A percentile compares a stretch with the other conserved stretches of the same genome.
phyloP scores from a whole-genome alignment of 2,113 vertebrate genomes.

The Tauraco erythrolophus region DNA sequence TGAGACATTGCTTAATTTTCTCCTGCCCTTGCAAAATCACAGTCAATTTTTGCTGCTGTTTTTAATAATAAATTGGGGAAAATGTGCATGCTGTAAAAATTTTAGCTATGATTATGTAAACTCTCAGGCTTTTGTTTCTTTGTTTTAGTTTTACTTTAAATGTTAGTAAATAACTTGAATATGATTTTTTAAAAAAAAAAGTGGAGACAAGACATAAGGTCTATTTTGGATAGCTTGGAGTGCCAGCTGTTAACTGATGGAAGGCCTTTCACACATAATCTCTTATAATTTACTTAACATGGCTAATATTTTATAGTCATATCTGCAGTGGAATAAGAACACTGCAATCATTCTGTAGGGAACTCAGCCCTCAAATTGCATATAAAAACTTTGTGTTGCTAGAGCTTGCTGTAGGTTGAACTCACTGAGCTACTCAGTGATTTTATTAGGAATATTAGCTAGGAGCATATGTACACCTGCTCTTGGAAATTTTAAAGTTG shows the following conservation, averaged over 20 bases:
- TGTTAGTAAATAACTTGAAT: neutral
- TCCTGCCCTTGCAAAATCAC: neutral
- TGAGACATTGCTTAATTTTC: slow-evolving; percentile 8
- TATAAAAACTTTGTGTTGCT: neutral
- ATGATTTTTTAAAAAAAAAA: neutral
- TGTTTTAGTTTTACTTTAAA: neutral
- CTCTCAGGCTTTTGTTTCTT: neutral
- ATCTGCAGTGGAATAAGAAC: neutral
- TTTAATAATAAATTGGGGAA: neutral
- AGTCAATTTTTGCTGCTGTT: neutral
- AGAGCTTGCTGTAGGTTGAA: neutral
- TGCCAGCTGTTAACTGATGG: neutral
- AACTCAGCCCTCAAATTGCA: neutral
- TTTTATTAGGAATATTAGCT: neutral
- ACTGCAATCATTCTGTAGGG: neutral
- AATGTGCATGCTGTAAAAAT: neutral
- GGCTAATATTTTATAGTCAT: neutral
- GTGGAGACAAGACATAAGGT: neutral
- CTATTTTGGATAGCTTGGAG: neutral
- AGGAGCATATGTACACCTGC: neutral
- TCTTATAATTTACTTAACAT: neutral
- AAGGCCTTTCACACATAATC: neutral
- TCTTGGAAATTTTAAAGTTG: neutral
- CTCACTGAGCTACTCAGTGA: neutral
- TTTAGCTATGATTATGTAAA: neutral